phyloP scores from a whole-genome alignment of 2,888 invertebrate species.

The Lamellibrachia satsuma region DNA sequence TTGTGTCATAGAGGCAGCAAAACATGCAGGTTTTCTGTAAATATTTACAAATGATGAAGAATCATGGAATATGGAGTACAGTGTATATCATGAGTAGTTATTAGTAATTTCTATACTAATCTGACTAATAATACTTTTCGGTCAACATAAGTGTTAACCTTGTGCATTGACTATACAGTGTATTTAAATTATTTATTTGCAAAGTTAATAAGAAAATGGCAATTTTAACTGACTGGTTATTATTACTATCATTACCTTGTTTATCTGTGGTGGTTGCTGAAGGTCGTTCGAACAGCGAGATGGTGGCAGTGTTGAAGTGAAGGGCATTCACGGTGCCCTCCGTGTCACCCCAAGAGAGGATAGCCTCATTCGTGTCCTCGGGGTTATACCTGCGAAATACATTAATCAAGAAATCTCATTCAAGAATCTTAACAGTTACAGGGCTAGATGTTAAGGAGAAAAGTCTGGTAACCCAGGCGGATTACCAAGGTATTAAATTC shows the following conservation, averaged over 20 bases:
- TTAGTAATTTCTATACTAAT: too few species aligned
- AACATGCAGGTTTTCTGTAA: not conserved
- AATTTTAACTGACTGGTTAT: not conserved
- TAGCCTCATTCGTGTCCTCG: slow-evolving; percentile 62
- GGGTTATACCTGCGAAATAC: slow-evolving; percentile 57
- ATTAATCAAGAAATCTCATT: not conserved
- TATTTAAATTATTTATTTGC: not conserved
- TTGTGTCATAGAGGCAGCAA: not conserved
- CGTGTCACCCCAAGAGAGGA: slow-evolving; percentile 64
- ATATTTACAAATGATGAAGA: too few species aligned
- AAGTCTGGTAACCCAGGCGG: too few species aligned
- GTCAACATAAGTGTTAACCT: too few species aligned
- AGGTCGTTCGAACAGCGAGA: slow-evolving; percentile 65
- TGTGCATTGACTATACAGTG: not conserved
- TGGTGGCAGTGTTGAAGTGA: slow-evolving; percentile 63
- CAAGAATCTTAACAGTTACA: not conserved
- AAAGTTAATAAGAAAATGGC: not conserved
- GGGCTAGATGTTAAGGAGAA: not conserved
- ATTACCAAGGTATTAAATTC: too few species aligned
- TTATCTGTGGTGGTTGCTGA: slow-evolving; percentile 63
- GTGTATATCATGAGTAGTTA: too few species aligned
- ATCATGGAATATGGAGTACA: too few species aligned
- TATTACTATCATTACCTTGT: slow-evolving; percentile 53
- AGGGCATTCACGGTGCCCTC: slow-evolving; percentile 62
- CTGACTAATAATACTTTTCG: too few species aligned